Base-by-base conservation (phyloP, 2,113 vertebrate genomes). In the Orthonyx spaldingii region DNA sequence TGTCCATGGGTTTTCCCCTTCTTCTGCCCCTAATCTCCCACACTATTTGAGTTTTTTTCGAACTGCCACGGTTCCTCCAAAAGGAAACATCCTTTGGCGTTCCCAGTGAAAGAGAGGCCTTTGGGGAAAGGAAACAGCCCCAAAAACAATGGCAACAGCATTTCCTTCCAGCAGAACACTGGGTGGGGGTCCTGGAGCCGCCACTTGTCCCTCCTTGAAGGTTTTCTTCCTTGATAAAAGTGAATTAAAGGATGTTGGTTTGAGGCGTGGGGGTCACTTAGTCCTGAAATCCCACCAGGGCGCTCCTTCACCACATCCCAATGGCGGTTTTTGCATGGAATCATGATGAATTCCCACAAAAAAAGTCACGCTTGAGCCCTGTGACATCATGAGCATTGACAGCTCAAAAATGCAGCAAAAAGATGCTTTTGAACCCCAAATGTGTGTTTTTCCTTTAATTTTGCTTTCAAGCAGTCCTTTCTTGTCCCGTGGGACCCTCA, bases 61-160 rank as follows among this genome's bases (percentile, higher is more conserved):
- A 33, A 37, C 69, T 3, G 19, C 53, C 39, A 14, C 2, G 0
- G 17, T 55, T 50, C 16, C 71, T 87, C 32, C 50, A 0, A 87
- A 84, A 66, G 94, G 50, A 95, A 94, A 61, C 13, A 2, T 69
- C 60, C 77, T 35, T 87, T 56, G 68, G 10, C 30, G 3, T 88
- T 88, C 89, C 47, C 13, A 10, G 64, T 3, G 0, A 85, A 94
- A 88, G 85, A 93, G 85, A 77, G 78, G 64, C 89, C 86, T 85
- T 94, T 87, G 86, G 93, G 81, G 78, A 94, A 53, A 94, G 96
- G 96, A 95, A 96, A 94, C 0, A 33, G 96, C 93, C 82, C 93
- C 85, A 44, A 9, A 91, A 57, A 95, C 96, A 96, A 96, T 93
- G 94, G 94, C 52, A 84, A 39, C 8, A 9, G 74, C 65, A 27